Conservation (phyloP, 1,140 invertebrate genomes). For the Paralvinella palmiformis region DNA sequence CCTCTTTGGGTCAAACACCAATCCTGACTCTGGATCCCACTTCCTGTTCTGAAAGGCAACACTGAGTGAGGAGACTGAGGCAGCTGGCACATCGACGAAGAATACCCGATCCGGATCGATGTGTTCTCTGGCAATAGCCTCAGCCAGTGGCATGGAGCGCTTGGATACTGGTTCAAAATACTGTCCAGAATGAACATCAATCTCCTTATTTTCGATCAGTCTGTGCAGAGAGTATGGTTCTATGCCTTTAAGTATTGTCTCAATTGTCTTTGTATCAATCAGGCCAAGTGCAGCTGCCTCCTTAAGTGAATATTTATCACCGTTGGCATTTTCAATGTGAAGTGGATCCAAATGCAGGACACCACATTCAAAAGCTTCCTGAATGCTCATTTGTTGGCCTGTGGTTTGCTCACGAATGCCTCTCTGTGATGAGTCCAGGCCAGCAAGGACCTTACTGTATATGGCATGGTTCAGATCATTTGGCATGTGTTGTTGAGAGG, state of each 20-base stretch:
- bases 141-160: constrained; percentile 9
- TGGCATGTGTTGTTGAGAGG: background rate
- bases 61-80: constrained; percentile 13
- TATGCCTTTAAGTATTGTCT: background rate
- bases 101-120: constrained; percentile 11
- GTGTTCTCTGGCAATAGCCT: constrained; percentile 5
- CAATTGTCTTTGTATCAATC: constrained; percentile 5
- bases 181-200: constrained; percentile 9
- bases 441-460: background rate
- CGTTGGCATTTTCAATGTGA: constrained; percentile 8
- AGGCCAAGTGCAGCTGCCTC: constrained; percentile 13
- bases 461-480: background rate
- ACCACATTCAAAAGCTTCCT: constrained; percentile 17
- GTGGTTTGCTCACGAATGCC: constrained; percentile 5
- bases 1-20: constrained; percentile 35
- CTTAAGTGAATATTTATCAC: constrained; percentile 9
- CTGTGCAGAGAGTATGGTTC: constrained; percentile 7
- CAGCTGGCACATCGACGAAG: background rate
- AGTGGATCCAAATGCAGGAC: constrained; percentile 15
- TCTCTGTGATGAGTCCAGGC: background rate
- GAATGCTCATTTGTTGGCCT: constrained; percentile 16
- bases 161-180: constrained; percentile 1
- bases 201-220: background rate
- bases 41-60: constrained; percentile 12
- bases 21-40: constrained; percentile 23